Evolutionary conservation across 2,888 invertebrate species (phyloP).

Genomic region (Zele albiditarsus): DNA sequence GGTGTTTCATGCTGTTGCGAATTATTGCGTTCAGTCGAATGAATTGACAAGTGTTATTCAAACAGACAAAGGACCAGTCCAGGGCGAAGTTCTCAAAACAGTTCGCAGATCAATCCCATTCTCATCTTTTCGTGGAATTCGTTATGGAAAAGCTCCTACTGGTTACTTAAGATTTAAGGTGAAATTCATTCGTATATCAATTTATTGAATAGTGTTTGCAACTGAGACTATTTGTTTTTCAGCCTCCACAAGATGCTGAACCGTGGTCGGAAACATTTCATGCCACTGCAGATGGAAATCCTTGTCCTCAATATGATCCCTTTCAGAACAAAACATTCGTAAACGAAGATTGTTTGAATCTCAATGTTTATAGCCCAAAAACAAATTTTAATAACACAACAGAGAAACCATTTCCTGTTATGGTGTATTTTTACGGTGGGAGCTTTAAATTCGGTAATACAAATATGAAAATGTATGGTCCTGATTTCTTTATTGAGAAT

Average conservation of each 20-base stretch:
- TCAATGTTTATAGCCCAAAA: constrained; percentile 58
- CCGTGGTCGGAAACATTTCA: constrained; percentile 52
- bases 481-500: constrained; percentile 57
- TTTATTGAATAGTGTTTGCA: neutral
- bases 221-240: too few relatives aligned
- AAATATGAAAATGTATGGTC: constrained; percentile 48
- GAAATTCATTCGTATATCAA: neutral
- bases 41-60: constrained; percentile 47
- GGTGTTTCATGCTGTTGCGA: neutral
- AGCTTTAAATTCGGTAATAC: constrained; percentile 48
- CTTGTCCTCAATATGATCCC: constrained; percentile 50
- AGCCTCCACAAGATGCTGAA: constrained; percentile 48
- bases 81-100: constrained; percentile 52
- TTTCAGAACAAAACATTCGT: constrained; percentile 44
- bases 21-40: neutral
- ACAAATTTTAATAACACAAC: constrained; percentile 45
- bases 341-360: constrained; percentile 58
- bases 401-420: constrained; percentile 43
- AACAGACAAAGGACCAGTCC: constrained; percentile 56
- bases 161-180: constrained; percentile 59
- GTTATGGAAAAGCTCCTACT: constrained; percentile 56
- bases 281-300: constrained; percentile 45
- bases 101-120: constrained; percentile 42
- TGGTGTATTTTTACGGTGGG: constrained; percentile 59
- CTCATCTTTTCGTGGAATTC: constrained; percentile 58